A percentile compares a stretch with the other conserved stretches of the same genome.
Evolutionary conservation across 2,113 vertebrate species (phyloP).

Genomic region (Myodes glareolus): DNA sequence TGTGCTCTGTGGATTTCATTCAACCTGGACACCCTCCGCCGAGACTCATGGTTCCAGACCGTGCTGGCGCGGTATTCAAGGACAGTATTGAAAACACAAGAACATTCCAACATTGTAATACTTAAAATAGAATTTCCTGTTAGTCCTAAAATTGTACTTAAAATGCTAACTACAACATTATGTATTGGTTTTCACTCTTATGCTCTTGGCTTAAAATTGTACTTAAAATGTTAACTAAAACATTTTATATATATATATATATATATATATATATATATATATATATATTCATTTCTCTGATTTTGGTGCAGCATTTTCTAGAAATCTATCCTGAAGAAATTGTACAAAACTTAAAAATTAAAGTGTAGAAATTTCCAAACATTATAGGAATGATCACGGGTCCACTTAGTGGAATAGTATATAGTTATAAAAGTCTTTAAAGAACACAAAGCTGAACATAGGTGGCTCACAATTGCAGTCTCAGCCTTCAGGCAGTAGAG

Average conservation of each 20-base stretch:
- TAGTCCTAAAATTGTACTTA: not conserved
- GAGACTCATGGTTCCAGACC: no score
- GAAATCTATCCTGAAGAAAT: constrained; percentile 25
- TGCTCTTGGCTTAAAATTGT: not conserved
- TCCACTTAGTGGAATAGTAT: not conserved
- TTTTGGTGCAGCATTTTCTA: not conserved
- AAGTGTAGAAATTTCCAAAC: constrained; percentile 43
- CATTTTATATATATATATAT: not conserved
- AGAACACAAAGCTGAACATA: not conserved
- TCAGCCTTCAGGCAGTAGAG: not conserved
- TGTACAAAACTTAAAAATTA: not conserved
- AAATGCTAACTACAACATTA: not conserved
- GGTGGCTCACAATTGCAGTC: not conserved
- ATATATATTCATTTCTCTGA: not conserved
- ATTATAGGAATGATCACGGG: not conserved
- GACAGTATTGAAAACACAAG: not conserved
- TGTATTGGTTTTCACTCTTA: not conserved
- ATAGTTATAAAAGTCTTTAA: not conserved
- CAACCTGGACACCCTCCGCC: no score
- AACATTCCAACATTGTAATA: not conserved
- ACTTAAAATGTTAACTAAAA: not conserved
- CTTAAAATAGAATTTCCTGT: not conserved
- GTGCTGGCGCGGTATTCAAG: no score
- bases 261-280: no score
- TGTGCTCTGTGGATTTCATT: no score